Percentiles rank a stretch among this genome's conserved stretches.
Conservation (phyloP, 2,113 vertebrate genomes). For the Oriolus oriolus region DNA sequence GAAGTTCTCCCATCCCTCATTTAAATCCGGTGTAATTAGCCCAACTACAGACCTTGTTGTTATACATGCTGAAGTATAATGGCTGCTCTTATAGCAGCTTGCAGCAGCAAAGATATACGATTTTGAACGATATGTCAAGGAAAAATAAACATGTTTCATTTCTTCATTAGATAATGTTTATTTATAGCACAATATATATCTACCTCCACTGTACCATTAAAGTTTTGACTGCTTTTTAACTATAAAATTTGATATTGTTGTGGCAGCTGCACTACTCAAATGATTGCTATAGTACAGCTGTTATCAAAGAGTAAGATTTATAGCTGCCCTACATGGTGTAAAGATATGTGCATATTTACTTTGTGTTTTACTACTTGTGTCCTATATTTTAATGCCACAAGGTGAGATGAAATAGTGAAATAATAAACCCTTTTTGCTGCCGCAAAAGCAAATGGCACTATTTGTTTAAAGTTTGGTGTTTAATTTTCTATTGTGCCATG, state of each 20-base stretch:
- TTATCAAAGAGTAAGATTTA: slow-evolving; percentile 77
- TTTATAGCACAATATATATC: slow-evolving; percentile 76
- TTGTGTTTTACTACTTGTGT: slow-evolving; percentile 72
- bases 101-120: slow-evolving; percentile 65
- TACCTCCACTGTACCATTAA: slow-evolving; percentile 76
- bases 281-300: slow-evolving; percentile 76
- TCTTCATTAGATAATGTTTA: slow-evolving; percentile 80
- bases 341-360: slow-evolving; percentile 79
- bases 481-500: not conserved
- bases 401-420: slow-evolving; percentile 74
- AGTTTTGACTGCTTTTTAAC: slow-evolving; percentile 81
- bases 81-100: slow-evolving; percentile 68
- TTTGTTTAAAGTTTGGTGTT: slow-evolving; percentile 30
- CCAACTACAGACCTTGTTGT: slow-evolving; percentile 55
- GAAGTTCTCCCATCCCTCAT: slow-evolving; percentile 41
- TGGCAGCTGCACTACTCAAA: slow-evolving; percentile 76
- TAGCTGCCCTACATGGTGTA: slow-evolving; percentile 66
- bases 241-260: slow-evolving; percentile 80
- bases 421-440: slow-evolving; percentile 56
- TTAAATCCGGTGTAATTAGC: slow-evolving; percentile 67
- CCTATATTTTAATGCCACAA: slow-evolving; percentile 77
- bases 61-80: slow-evolving; percentile 58
- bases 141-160: slow-evolving; percentile 75
- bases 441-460: not conserved
- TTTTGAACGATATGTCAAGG: slow-evolving; percentile 60